Percentiles rank a stretch among this genome's conserved stretches.
These are phyloP conservation scores for Agriopis leucophaearia DNA, from an alignment of 2,888 invertebrate genomes.

Conservation along the genomic window DNA sequence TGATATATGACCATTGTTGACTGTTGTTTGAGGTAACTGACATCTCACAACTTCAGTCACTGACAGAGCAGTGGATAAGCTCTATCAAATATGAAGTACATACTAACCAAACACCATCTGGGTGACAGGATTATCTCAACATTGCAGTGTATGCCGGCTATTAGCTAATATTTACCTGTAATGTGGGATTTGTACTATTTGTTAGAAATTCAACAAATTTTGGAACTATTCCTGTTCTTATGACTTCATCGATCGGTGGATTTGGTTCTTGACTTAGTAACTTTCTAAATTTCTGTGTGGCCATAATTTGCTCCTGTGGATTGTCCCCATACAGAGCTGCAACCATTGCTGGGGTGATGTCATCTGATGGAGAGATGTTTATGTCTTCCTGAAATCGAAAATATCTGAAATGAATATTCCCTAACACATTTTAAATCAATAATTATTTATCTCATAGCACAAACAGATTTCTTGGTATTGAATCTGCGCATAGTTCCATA, in stretches of 20 bases:
- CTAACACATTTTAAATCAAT: too few relatives aligned
- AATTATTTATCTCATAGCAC: too few relatives aligned
- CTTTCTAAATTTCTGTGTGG: constrained; percentile 97
- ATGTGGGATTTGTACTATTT: constrained; percentile 92
- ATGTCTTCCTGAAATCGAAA: constrained; percentile 77
- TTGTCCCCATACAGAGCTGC: constrained; percentile 92
- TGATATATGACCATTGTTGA: too few relatives aligned
- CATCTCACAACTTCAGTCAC: too few relatives aligned
- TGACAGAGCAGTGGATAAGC: too few relatives aligned
- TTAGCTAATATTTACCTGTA: constrained; percentile 89
- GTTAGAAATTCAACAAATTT: constrained; percentile 96
- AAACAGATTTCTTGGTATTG: too few relatives aligned
- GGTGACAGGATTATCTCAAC: too few relatives aligned
- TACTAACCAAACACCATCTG: too few relatives aligned
- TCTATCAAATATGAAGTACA: too few relatives aligned
- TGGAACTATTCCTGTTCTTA: constrained; percentile 97
- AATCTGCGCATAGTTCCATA: too few relatives aligned
- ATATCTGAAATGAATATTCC: background rate
- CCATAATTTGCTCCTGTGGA: constrained; percentile 92
- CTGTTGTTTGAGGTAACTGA: too few relatives aligned
- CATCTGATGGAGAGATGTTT: constrained; percentile 73
- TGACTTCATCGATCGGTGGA: constrained; percentile 99
- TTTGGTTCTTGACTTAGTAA: constrained; percentile 97
- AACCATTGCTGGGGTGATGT: constrained; percentile 94
- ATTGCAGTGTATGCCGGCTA: background rate